Base-by-base conservation (phyloP, 1,140 invertebrate species). In the Delia radicum region DNA sequence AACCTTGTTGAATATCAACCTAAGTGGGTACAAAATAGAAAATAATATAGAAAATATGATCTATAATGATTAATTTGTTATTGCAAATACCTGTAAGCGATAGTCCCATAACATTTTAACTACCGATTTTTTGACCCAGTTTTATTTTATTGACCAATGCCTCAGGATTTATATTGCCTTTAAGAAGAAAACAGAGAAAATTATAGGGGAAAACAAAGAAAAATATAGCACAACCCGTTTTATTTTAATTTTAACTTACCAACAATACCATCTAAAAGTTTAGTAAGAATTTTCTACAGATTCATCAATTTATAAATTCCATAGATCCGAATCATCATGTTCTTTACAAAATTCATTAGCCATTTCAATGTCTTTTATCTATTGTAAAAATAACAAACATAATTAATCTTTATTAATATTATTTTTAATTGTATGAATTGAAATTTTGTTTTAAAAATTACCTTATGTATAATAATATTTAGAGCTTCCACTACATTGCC, bases 271-370 rank as follows among this genome's bases (percentile, higher is more conserved):
- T 90, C 89, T 2, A 90, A 82, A 2, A 90, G 80, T 42, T 88
- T 83, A 1, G 88, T 87, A 7, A 89, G 87, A 82, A 85, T 96
- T 95, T 79, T 95, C 91, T 2, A 96, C 88, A 0, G 96, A 96
- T 82, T 95, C 93, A 78, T 93, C 91, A 74, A 99, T 96, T 18
- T 99, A 90, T 85, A 97, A 94, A 77, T 94, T 92, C 98, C 98
- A 99, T 7, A 99, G 87, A 82, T 98, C 96, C 65, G 91, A 89
- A 86, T 99, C 97, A 81, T 98, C 93, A 79, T 99, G 95, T 84
- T 98, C 96, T 86, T 97, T 96, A 87, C 98, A n/a, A 99, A 88
- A 99, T 26, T 93, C 92, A 73, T 99, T 97, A 0, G 98, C 98
- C 87, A 95, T 92, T 80, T 97, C 91, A 79, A 99, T 96, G 80